phyloP scores from a whole-genome alignment of 2,113 vertebrate species.

The Shinisaurus crocodilurus region DNA sequence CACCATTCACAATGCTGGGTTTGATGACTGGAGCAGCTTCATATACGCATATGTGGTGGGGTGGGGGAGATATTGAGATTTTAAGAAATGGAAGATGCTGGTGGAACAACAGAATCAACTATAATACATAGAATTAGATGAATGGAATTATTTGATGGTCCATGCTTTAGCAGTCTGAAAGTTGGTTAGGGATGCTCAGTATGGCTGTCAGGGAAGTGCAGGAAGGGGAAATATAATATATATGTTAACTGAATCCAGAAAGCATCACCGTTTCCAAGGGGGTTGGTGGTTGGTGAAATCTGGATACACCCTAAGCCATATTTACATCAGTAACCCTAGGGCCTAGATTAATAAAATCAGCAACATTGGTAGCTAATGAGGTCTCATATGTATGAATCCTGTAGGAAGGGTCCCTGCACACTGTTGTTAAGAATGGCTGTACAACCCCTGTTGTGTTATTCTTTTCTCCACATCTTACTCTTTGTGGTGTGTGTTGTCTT shows the following conservation, averaged over 20 bases:
- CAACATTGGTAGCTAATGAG: slow-evolving; percentile 40
- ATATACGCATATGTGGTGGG: neutral
- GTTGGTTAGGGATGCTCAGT: neutral
- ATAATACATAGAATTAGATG: neutral
- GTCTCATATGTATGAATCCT: slow-evolving; percentile 50
- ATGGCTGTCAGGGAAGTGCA: neutral
- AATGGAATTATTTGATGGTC: too few species aligned
- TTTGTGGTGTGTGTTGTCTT: slow-evolving; percentile 19
- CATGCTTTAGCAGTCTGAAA: neutral
- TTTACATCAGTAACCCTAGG: neutral
- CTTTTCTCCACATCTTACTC: slow-evolving; percentile 8
- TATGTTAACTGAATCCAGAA: neutral
- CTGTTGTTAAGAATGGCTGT: slow-evolving; percentile 15
- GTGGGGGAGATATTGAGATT: too few species aligned
- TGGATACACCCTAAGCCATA: slow-evolving; percentile 15
- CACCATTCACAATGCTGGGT: neutral
- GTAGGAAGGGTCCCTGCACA: neutral
- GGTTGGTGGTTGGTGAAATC: neutral
- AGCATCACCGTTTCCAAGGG: neutral
- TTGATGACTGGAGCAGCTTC: neutral
- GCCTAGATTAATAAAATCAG: slow-evolving; percentile 17
- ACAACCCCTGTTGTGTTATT: neutral
- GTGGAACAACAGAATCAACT: neutral
- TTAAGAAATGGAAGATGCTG: neutral
- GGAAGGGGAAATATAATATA: neutral